Percentiles rank a stretch among this genome's conserved stretches.
These are phyloP conservation scores for Triplophysa yarkandensis DNA, from an alignment of 2,797 vertebrate genomes.

Conservation along the genomic window DNA sequence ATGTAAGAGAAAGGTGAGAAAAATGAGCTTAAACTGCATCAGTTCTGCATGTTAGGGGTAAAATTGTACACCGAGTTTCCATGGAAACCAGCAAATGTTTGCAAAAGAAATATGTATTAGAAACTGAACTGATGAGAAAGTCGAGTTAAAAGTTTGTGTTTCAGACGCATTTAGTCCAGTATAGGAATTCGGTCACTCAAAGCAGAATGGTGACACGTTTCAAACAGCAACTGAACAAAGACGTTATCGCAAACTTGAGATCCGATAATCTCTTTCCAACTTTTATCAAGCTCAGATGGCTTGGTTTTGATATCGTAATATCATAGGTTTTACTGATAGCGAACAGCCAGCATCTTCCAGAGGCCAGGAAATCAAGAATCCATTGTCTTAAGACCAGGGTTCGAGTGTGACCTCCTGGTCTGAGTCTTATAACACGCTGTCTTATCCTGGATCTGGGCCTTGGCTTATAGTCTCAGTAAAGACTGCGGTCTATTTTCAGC, in stretches of 20 bases:
- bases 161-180: conserved; percentile 2
- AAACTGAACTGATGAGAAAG: conserved; percentile 21
- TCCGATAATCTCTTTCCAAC: background rate
- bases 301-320: background rate
- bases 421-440: background rate
- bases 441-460: conserved; percentile 1
- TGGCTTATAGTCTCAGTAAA: background rate
- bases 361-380: background rate
- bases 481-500: background rate
- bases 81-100: conserved; percentile 69
- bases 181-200: background rate
- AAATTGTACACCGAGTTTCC: conserved; percentile 67
- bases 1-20: conserved; percentile 52
- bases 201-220: conserved; percentile 2
- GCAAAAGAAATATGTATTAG: conserved; percentile 54
- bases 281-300: background rate
- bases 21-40: conserved; percentile 79
- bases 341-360: background rate
- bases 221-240: background rate
- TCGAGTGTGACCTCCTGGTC: background rate
- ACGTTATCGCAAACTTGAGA: background rate
- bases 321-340: background rate
- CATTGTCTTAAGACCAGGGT: background rate
- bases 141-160: conserved; percentile 4
- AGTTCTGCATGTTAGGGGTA: conserved; percentile 60